Percentiles rank a stretch among this genome's conserved stretches.
These are phyloP conservation scores for Nymphalis io DNA, from an alignment of 1,140 invertebrate species.

Conservation along the genomic window DNA sequence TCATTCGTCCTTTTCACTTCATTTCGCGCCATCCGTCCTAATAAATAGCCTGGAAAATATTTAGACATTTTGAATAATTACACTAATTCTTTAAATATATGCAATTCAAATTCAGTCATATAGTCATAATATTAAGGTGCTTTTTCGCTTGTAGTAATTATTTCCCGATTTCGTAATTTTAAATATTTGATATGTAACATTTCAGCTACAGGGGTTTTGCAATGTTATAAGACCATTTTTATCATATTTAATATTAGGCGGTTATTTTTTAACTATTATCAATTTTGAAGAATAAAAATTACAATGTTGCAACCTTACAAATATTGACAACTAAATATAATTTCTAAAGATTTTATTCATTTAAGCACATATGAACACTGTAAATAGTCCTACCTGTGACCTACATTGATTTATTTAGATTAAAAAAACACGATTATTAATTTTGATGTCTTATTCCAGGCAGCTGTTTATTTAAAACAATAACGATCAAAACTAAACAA, in stretches of 20 bases:
- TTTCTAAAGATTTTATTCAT: no score
- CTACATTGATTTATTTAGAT: no score
- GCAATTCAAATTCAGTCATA: not conserved
- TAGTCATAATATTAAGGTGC: not conserved
- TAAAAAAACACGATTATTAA: no score
- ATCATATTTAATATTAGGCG: no score
- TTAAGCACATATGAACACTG: no score
- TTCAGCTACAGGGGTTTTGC: not conserved
- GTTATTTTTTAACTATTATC: no score
- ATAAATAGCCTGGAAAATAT: slow-evolving; percentile 58
- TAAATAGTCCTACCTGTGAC: no score
- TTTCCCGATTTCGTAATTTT: not conserved
- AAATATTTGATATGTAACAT: slow-evolving; percentile 1
- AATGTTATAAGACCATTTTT: not conserved
- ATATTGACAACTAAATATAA: no score
- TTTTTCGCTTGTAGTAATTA: not conserved
- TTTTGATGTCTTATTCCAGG: no score
- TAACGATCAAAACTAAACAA: not conserved
- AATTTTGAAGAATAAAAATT: no score
- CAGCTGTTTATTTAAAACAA: not conserved
- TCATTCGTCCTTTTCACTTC: slow-evolving; percentile 55
- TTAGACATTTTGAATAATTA: not conserved
- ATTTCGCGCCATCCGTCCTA: slow-evolving; percentile 62
- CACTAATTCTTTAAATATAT: not conserved
- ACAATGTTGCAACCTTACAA: no score